phyloP scores from a whole-genome alignment of 1,140 invertebrate genomes.

The Lasioglossum baleicum region DNA sequence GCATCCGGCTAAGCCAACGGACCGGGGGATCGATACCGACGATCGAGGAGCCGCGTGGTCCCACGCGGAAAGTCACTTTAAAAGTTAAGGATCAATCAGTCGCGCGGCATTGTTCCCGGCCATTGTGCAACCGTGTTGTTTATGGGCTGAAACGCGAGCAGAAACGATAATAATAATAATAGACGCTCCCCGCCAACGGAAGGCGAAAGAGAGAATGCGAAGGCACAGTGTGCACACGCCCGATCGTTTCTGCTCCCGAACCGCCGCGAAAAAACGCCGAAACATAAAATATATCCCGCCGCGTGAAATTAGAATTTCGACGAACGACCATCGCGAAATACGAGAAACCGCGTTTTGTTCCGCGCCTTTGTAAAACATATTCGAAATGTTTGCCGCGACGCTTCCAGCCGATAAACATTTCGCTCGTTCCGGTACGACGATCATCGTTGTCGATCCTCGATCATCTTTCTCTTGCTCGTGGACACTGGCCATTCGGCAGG shows the following conservation, averaged over 20 bases:
- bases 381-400: slow-evolving; percentile 30
- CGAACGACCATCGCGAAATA: slow-evolving; percentile 17
- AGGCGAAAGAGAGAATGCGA: slow-evolving; percentile 7
- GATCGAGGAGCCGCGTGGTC: background rate
- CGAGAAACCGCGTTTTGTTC: slow-evolving; percentile 23
- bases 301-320: slow-evolving; percentile 46
- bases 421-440: background rate
- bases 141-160: slow-evolving; percentile 34
- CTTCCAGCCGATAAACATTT: background rate
- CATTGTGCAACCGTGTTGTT: slow-evolving; percentile 45
- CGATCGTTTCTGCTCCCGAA: slow-evolving; percentile 11
- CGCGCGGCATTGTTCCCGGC: slow-evolving; percentile 29
- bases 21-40: too few species aligned
- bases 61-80: slow-evolving; percentile 24
- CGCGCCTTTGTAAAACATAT: slow-evolving; percentile 37
- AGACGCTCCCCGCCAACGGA: background rate
- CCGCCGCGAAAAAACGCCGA: background rate
- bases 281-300: slow-evolving; percentile 36
- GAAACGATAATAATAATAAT: slow-evolving; percentile 51
- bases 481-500: too few species aligned
- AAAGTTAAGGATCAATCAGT: slow-evolving; percentile 64
- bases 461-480: background rate
- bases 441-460: background rate
- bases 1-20: slow-evolving; percentile 10
- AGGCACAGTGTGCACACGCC: background rate